phyloP scores from a whole-genome alignment of 2,797 vertebrate species.

The Graptemys geographica region DNA sequence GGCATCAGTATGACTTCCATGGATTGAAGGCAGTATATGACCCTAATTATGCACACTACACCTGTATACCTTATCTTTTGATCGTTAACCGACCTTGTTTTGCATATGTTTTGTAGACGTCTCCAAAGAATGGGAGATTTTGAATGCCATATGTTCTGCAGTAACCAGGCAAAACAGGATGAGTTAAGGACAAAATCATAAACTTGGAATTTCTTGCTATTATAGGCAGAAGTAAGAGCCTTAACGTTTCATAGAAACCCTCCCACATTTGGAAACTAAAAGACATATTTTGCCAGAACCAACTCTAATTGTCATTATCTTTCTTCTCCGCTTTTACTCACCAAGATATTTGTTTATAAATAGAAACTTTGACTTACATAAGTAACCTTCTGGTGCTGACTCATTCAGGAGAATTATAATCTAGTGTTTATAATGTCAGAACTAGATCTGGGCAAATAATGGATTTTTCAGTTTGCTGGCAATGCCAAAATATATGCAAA shows the following conservation, averaged over 20 bases:
- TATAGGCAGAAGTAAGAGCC: not conserved
- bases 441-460: not conserved
- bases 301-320: slow-evolving; percentile 28
- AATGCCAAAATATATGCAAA: not conserved
- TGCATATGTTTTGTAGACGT: not conserved
- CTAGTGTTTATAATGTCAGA: slow-evolving; percentile 33
- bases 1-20: not conserved
- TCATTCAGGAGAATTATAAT: slow-evolving; percentile 28
- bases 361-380: slow-evolving; percentile 31
- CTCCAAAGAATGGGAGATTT: not conserved
- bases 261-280: slow-evolving; percentile 4
- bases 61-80: not conserved
- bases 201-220: not conserved
- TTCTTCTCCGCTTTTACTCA: slow-evolving; percentile 20
- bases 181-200: slow-evolving; percentile 9
- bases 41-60: not conserved
- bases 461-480: not conserved
- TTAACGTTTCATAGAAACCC: not conserved
- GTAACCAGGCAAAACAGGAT: not conserved
- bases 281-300: slow-evolving; percentile 28
- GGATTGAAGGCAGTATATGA: not conserved
- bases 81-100: not conserved
- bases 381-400: not conserved
- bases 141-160: not conserved
- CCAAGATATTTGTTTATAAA: slow-evolving; percentile 30